phyloP scores from a whole-genome alignment of 2,888 invertebrate genomes.

The Polyommatus icarus region DNA sequence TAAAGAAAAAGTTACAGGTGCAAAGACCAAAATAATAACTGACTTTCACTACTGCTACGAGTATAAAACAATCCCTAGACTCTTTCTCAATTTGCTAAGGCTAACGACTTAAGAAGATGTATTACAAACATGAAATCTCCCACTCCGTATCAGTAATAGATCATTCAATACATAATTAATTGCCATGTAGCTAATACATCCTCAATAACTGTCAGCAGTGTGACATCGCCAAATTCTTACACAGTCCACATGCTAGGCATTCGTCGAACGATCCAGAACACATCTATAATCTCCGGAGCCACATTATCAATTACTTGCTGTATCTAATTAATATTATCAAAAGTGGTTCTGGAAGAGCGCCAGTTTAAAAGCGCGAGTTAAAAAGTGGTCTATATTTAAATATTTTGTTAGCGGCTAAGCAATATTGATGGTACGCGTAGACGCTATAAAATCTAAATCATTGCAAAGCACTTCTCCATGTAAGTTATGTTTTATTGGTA shows the following conservation, averaged over 20 bases:
- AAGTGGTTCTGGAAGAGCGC: slow-evolving; percentile 52
- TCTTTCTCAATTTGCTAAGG: too few species aligned
- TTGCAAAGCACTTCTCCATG: not conserved
- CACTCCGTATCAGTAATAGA: not conserved
- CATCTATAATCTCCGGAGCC: slow-evolving; percentile 14
- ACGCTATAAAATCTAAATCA: not conserved
- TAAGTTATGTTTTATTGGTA: not conserved
- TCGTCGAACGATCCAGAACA: slow-evolving; percentile 25
- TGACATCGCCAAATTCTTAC: slow-evolving; percentile 1
- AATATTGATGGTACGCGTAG: not conserved
- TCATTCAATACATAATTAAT: slow-evolving; percentile 7
- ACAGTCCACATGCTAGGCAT: not conserved
- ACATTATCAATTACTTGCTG: slow-evolving; percentile 17
- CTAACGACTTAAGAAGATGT: too few species aligned
- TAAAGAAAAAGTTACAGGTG: too few species aligned
- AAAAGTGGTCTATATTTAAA: slow-evolving; percentile 25
- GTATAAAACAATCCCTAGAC: too few species aligned
- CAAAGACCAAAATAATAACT: too few species aligned
- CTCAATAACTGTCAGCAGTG: not conserved
- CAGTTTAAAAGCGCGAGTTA: slow-evolving; percentile 24
- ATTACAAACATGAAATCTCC: not conserved
- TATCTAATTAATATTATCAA: slow-evolving; percentile 28
- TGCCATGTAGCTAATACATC: not conserved
- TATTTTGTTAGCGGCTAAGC: not conserved
- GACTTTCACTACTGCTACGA: too few species aligned